Base-by-base conservation (phyloP, 2,113 vertebrate genomes). In the Engraulis encrasicolus region DNA sequence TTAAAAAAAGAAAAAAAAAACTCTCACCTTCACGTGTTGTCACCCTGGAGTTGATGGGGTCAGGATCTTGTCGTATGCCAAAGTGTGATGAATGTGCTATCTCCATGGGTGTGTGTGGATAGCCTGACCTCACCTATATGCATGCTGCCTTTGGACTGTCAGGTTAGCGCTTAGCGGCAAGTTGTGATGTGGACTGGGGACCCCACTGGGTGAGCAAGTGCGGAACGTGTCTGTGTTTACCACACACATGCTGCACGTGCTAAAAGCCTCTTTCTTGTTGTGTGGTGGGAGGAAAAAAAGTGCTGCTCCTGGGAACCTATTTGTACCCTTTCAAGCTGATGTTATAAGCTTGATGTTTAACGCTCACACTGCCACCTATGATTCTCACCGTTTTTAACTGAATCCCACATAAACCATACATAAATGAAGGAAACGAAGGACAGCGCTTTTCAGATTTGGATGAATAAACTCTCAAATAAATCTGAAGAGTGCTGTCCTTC, bases 31-130 rank as follows among this genome's bases (percentile, higher is more conserved):
- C 82, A 81, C 52, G 11, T 27, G 0, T 37, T 89, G 90, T 81
- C 71, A 81, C 87, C 58, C 88, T 90, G 71, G 82, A 86, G 50
- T 66, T 58, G 85, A 84, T 90, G 89, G 87, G 89, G 85, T 82
- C 90, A 81, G 48, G 31, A 77, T 88, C 87, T 81, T 91, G 88
- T 92, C 86, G 91, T 91, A 86, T 92, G 91, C 90, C 90, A 85
- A 78, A 34, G 20, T 84, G 87, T 93, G 89, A 95, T 94, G 89
- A 93, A 95, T 93, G 89, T 91, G 85, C 84, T 87, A 71, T 89
- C 87, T 89, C 86, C 91, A 86, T 85, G 91, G 84, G 87, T 92
- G 87, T 92, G 87, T 74, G 66, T 89, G 91, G 88, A 90, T 91
- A 91, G 84, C 87, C 86, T 86, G 90, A 90, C 81, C 87, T 84